Evolutionary conservation across 2,888 invertebrate genomes (phyloP).

Genomic region (Venustoraphidia nigricollis): DNA sequence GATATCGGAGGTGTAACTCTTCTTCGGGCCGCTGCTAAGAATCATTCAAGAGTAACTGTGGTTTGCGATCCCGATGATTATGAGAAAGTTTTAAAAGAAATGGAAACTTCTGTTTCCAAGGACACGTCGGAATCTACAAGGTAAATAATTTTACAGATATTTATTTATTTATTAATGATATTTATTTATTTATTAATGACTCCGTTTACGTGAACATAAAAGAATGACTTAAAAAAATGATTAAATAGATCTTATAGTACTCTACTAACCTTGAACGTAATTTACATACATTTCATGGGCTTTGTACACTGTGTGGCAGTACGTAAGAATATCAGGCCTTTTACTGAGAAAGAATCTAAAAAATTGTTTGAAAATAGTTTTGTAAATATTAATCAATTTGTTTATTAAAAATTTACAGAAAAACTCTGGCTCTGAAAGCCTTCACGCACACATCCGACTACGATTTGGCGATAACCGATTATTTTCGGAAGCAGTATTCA

Average conservation of each 20-base stretch:
- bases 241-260: no score
- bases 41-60: constrained; percentile 86
- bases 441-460: constrained; percentile 94
- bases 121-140: constrained; percentile 61
- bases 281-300: no score
- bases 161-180: no score
- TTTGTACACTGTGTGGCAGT: no score
- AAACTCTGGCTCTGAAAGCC: constrained; percentile 75
- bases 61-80: constrained; percentile 89
- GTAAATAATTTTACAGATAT: constrained; percentile 23
- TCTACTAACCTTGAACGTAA: no score
- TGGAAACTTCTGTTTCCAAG: constrained; percentile 41
- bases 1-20: constrained; percentile 95
- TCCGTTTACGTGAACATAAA: no score
- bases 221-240: no score
- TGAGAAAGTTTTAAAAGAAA: constrained; percentile 52
- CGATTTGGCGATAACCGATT: constrained; percentile 87
- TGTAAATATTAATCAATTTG: no score
- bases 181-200: no score
- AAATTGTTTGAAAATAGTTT: no score
- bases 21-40: constrained; percentile 91
- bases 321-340: no score
- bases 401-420: constrained; percentile 28
- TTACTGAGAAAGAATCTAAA: no score
- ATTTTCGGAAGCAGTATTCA: constrained; percentile 84